Base-by-base conservation (phyloP, 2,113 vertebrate species). In the Alosa alosa region DNA sequence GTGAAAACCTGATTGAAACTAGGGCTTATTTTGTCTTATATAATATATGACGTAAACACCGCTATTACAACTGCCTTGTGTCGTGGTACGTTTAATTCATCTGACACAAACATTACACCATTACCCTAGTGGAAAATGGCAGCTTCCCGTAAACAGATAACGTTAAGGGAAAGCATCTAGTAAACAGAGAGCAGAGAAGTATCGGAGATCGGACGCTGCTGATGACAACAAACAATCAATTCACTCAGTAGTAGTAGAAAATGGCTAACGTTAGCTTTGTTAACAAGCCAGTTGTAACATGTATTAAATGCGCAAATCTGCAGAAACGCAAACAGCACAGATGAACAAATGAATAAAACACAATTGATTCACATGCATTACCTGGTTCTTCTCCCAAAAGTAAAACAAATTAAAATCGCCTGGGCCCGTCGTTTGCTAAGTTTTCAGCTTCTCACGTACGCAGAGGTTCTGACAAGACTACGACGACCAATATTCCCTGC, bases 401-500 rank as follows among this genome's bases (percentile, higher is more conserved):
- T 13, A 15, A 15, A 36, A 72, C 31, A 78, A 78, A 78, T 78
- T 17, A 36, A 49, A 15, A 78, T 39, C 5, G 72, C 13, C 31
- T 17, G 31, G 72, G 11, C 25, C 31, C 31, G 9, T 17, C 31
- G 25, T 11, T 78, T 39, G 72, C 36, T 78, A 39, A 15, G 31
- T 78, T 10, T 78, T 15, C 72, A 39, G 36, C 15, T 6, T 78
- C 72, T 36, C 3, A 78, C 72, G 36, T 78, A 78, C 72, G 36
- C 4, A 36, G 13, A 72, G 64, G 9, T 36, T 78, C 10, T 39
- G 72, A 22, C 25, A 44, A 86, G 45, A 91, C 89, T 89, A 84
- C 89, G 88, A 87, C 31, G 11, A 81, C 89, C 88, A 88, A 3
- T 49, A 82, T 84, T 41, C 82, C 8, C 0, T 17, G 75, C 81